Evolutionary conservation across 2,888 invertebrate species (phyloP).

Genomic region (Lumbricus terrestris): DNA sequence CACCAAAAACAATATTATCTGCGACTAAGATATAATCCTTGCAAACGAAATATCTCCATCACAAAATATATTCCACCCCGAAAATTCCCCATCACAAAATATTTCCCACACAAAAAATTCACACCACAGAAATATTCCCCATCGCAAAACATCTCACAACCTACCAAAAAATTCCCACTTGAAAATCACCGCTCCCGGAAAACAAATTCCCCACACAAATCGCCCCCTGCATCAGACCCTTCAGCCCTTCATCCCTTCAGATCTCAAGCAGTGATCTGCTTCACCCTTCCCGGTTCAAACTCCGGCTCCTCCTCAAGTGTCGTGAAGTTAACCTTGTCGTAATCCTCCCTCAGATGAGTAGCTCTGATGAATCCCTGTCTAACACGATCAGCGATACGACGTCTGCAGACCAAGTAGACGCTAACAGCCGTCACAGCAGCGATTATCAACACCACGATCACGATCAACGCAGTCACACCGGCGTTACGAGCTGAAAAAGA

Average conservation of each 20-base stretch:
- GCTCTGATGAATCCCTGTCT: background rate
- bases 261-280: background rate
- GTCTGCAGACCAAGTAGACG: background rate
- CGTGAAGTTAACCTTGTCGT: slow-evolving; percentile 15
- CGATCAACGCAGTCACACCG: background rate
- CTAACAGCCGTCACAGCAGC: background rate
- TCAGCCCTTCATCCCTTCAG: too few relatives aligned
- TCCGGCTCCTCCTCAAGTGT: background rate
- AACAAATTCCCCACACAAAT: background rate
- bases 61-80: too few relatives aligned
- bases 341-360: background rate
- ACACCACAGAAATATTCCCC: too few relatives aligned
- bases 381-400: background rate
- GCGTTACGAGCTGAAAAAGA: background rate
- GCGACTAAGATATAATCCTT: too few relatives aligned
- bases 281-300: background rate
- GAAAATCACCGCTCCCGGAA: background rate
- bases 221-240: background rate
- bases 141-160: too few relatives aligned
- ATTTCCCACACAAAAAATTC: too few relatives aligned
- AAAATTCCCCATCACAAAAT: too few relatives aligned
- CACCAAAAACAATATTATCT: too few relatives aligned
- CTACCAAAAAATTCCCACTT: background rate
- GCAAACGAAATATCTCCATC: too few relatives aligned
- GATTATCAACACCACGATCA: background rate